Evolutionary conservation across 2,113 vertebrate species (phyloP).

Genomic region (Sinocyclocheilus rhinocerous): DNA sequence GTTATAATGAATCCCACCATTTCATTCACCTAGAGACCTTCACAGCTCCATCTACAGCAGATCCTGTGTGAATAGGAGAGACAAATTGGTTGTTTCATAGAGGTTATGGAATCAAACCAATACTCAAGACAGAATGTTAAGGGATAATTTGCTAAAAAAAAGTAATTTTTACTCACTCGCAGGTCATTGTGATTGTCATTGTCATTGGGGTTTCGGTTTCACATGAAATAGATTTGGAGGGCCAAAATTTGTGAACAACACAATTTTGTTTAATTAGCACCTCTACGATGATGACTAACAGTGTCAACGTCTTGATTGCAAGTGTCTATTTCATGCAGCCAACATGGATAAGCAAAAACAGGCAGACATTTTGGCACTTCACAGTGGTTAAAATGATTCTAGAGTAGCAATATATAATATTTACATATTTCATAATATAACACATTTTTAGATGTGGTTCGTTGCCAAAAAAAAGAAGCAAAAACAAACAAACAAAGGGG

Average conservation of each 20-base stretch:
- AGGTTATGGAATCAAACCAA: constrained; percentile 20
- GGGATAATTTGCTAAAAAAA: not conserved
- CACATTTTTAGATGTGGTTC: not conserved
- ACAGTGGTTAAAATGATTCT: not conserved
- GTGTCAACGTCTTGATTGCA: not conserved
- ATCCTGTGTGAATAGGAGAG: not conserved
- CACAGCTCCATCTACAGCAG: not conserved
- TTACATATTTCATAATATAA: not conserved
- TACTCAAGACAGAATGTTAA: not conserved
- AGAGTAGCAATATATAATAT: not conserved
- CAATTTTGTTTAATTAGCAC: not conserved
- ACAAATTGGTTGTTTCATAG: constrained; percentile 9
- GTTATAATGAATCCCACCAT: constrained; percentile 18
- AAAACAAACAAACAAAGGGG: not conserved
- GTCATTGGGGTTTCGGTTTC: not conserved
- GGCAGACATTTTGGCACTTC: not conserved
- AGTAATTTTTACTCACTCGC: not conserved
- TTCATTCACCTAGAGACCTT: constrained; percentile 18
- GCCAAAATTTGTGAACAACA: not conserved
- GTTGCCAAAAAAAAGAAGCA: not conserved
- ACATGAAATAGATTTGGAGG: not conserved
- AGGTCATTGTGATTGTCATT: not conserved
- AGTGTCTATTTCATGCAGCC: not conserved
- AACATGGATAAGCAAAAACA: not conserved
- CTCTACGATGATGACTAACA: not conserved